Evolutionary conservation across 2,888 invertebrate species (phyloP).

Genomic region (Trisateles emortualis): DNA sequence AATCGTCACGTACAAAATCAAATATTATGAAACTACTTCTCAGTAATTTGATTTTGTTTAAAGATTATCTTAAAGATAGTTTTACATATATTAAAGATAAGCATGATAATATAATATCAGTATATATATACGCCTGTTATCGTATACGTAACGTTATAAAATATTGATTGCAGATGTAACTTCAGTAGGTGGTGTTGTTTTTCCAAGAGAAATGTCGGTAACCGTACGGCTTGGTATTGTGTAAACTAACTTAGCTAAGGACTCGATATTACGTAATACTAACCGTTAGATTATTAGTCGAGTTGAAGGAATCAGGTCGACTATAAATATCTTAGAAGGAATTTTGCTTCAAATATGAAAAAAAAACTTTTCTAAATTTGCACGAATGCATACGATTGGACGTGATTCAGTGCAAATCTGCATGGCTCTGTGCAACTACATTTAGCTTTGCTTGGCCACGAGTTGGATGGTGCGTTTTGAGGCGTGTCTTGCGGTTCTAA

Average conservation of each 20-base stretch:
- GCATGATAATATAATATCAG: neutral
- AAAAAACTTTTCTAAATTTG: too few species aligned
- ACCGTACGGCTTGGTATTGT: neutral
- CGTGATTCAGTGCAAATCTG: too few species aligned
- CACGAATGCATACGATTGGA: too few species aligned
- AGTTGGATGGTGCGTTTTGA: too few species aligned
- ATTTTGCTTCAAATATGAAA: too few species aligned
- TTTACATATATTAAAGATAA: neutral
- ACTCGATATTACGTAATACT: neutral
- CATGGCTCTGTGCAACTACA: too few species aligned
- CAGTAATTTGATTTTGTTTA: neutral
- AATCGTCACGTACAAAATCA: too few species aligned
- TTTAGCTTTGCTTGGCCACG: too few species aligned
- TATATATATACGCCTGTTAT: neutral
- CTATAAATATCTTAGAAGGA: too few species aligned
- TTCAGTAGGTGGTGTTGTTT: conserved; percentile 1
- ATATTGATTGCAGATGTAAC: conserved; percentile 9
- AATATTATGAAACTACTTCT: neutral
- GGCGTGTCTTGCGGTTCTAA: too few species aligned
- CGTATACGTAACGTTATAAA: conserved; percentile 4
- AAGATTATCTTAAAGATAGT: neutral
- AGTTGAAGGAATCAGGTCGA: neutral
- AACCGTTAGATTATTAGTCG: neutral
- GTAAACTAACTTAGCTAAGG: neutral
- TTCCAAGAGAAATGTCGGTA: neutral